phyloP scores from a whole-genome alignment of 1,140 invertebrate genomes.

The Caenorhabditis latens region DNA sequence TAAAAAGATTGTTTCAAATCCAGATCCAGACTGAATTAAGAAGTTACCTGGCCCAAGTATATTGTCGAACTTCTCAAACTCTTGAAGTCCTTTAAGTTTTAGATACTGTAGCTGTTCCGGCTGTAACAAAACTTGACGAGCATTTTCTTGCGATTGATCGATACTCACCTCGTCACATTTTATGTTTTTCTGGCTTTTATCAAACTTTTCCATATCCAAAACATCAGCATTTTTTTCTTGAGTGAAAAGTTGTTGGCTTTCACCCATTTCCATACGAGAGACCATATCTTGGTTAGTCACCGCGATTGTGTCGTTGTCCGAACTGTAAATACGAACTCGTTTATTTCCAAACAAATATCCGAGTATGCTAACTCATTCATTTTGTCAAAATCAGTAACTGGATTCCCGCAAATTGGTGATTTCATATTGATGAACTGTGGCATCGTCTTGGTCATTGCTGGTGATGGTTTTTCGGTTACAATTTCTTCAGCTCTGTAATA shows the following conservation, averaged over 20 bases:
- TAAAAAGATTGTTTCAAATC: background rate
- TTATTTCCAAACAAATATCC: background rate
- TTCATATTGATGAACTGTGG: background rate
- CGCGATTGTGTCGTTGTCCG: too few species aligned
- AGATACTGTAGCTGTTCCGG: background rate
- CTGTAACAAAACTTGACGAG: background rate
- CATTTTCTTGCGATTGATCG: background rate
- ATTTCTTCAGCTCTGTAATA: constrained; percentile 8
- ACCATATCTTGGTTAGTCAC: background rate
- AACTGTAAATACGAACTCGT: too few species aligned
- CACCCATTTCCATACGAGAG: constrained; percentile 33
- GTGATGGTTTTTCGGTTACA: constrained; percentile 6
- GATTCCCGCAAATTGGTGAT: constrained; percentile 17
- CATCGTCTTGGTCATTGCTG: background rate
- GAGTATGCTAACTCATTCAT: background rate
- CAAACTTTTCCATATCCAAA: background rate
- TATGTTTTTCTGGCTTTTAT: constrained; percentile 1
- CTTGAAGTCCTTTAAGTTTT: background rate
- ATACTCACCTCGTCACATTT: constrained; percentile 15
- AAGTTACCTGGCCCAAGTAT: constrained; percentile 8
- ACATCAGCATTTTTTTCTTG: background rate
- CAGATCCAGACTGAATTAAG: background rate
- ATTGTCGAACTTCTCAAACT: background rate
- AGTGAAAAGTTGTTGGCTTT: background rate
- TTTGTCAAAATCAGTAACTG: constrained; percentile 31